Percentiles rank a stretch among this genome's conserved stretches.
Conservation (phyloP, 2,797 vertebrate species). For the Caiman crocodilus region DNA sequence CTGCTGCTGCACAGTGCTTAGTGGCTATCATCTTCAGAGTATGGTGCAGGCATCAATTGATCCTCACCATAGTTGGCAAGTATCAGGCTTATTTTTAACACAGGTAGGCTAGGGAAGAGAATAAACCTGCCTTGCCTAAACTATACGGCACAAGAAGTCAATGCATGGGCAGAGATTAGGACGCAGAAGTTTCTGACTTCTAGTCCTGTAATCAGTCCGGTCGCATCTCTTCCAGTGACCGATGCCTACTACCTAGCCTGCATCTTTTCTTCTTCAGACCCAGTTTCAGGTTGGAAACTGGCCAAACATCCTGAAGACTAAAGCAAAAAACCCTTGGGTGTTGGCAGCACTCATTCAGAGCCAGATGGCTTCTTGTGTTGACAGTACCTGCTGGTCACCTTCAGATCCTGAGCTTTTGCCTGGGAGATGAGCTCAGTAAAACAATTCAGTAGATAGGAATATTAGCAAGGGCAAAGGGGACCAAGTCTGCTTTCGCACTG, state of each 20-base stretch:
- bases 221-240: neutral
- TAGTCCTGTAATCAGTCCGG: neutral
- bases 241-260: neutral
- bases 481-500: accelerated
- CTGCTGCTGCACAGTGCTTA: neutral
- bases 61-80: neutral
- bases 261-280: neutral
- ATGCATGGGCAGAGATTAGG: neutral
- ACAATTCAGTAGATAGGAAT: neutral
- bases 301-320: neutral
- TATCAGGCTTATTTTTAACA: neutral
- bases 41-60: neutral
- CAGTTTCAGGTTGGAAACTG: neutral
- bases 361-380: neutral
- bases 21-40: neutral
- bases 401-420: neutral
- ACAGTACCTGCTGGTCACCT: neutral
- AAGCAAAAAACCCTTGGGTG: neutral
- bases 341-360: neutral
- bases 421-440: no score
- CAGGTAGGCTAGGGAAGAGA: neutral
- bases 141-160: neutral
- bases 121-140: neutral
- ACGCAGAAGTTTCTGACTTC: neutral
- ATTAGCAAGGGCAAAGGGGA: neutral